These are phyloP conservation scores for Spea hammondii DNA, from an alignment of 2,797 vertebrate species.

Conservation along the genomic window DNA sequence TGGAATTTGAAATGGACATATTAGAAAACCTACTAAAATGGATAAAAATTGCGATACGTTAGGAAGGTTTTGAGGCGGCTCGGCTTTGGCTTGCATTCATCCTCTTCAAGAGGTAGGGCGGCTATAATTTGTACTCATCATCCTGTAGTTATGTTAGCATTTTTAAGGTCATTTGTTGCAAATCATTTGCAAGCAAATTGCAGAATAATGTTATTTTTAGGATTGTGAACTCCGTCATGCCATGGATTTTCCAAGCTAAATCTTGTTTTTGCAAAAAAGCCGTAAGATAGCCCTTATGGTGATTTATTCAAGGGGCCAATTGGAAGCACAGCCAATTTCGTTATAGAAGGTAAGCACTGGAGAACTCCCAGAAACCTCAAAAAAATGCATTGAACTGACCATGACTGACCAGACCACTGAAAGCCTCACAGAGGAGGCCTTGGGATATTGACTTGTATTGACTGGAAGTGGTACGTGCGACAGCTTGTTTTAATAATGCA, in stretches of 20 bases:
- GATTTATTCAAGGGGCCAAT: not conserved
- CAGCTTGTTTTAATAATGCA: conserved; percentile 45
- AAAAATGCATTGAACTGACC: conserved; percentile 13
- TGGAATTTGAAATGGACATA: too few relatives aligned
- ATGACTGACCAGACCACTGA: conserved; percentile 3
- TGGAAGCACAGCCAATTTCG: conserved; percentile 15
- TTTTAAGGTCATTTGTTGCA: not conserved
- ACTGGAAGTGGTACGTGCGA: conserved; percentile 36
- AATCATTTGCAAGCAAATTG: not conserved
- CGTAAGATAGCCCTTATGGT: not conserved
- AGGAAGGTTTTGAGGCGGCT: too few relatives aligned
- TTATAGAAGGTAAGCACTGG: conserved; percentile 18
- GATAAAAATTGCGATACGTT: too few relatives aligned
- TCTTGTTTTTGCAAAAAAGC: not conserved
- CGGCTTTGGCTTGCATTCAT: too few relatives aligned
- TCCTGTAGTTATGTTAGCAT: too few relatives aligned
- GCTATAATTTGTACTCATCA: too few relatives aligned
- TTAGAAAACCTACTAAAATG: too few relatives aligned
- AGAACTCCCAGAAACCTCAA: conserved; percentile 13
- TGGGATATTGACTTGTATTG: conserved; percentile 37
- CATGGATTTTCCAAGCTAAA: not conserved
- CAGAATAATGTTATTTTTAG: not conserved
- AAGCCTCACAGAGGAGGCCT: conserved; percentile 31
- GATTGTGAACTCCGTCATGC: not conserved
- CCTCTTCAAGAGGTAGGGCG: too few relatives aligned